A percentile compares a stretch with the other conserved stretches of the same genome.
phyloP scores from a whole-genome alignment of 2,113 vertebrate species.

The Eptesicus fuscus region DNA sequence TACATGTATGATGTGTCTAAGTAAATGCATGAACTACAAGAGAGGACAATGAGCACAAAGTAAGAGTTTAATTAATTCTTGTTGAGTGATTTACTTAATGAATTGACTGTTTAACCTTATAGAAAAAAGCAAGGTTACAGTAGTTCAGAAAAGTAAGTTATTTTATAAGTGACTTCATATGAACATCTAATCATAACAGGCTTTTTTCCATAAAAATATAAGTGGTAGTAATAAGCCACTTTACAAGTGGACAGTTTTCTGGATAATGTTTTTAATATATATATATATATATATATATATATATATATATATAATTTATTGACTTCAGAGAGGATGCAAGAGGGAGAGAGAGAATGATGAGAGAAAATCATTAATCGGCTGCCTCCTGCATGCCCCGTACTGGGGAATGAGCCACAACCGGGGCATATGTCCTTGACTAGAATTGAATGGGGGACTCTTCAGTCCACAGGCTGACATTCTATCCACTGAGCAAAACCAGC shows the following conservation, averaged over 20 bases:
- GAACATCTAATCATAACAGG: neutral
- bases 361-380: no score
- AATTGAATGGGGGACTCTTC: no score
- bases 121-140: neutral
- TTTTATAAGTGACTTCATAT: slow-evolving; percentile 2
- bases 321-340: no score
- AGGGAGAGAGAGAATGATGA: no score
- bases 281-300: no score
- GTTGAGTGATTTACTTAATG: neutral
- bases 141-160: neutral
- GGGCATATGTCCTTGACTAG: no score
- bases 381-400: no score
- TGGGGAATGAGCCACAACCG: no score
- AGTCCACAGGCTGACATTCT: no score
- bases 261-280: neutral
- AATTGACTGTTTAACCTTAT: neutral
- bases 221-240: neutral
- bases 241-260: neutral
- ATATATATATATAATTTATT: no score
- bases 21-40: neutral
- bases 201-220: neutral
- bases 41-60: neutral
- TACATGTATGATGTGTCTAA: neutral
- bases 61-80: neutral
- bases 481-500: no score